Evolutionary conservation across 2,113 vertebrate species (phyloP).

Genomic region (Chrysemys picta): DNA sequence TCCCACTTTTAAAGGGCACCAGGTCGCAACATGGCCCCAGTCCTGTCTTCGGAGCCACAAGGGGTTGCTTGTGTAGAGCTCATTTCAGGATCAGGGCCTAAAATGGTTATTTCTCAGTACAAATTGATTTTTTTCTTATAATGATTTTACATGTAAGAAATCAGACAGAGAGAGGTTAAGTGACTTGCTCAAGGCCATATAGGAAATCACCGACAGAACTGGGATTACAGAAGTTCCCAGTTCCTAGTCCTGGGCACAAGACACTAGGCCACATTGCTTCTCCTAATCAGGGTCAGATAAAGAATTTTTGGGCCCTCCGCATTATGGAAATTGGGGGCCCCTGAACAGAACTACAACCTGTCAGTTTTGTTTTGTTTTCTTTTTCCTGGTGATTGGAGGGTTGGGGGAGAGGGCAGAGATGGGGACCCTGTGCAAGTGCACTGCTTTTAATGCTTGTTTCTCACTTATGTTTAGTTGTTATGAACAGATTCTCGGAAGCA

Average conservation of each 20-base stretch:
- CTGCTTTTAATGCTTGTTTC: neutral
- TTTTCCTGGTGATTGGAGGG: too few relatives aligned
- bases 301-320: too few relatives aligned
- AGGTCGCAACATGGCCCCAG: fast-evolving
- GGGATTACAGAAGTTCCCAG: neutral
- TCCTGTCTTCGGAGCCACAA: neutral
- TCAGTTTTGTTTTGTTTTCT: too few relatives aligned
- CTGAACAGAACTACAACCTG: too few relatives aligned
- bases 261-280: neutral
- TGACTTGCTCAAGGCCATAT: neutral
- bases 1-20: neutral
- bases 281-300: neutral
- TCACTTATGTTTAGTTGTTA: neutral
- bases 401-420: too few relatives aligned
- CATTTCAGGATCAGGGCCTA: neutral
- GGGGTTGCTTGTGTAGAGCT: neutral
- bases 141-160: conserved; percentile 51
- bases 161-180: neutral
- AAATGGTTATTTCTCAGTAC: conserved; percentile 44
- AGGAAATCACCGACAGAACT: neutral
- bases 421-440: too few relatives aligned
- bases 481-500: conserved; percentile 8
- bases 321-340: too few relatives aligned
- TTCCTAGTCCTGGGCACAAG: neutral
- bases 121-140: conserved; percentile 5